These are phyloP conservation scores for Tenualosa ilisha DNA, from an alignment of 2,797 vertebrate species.

Conservation along the genomic window DNA sequence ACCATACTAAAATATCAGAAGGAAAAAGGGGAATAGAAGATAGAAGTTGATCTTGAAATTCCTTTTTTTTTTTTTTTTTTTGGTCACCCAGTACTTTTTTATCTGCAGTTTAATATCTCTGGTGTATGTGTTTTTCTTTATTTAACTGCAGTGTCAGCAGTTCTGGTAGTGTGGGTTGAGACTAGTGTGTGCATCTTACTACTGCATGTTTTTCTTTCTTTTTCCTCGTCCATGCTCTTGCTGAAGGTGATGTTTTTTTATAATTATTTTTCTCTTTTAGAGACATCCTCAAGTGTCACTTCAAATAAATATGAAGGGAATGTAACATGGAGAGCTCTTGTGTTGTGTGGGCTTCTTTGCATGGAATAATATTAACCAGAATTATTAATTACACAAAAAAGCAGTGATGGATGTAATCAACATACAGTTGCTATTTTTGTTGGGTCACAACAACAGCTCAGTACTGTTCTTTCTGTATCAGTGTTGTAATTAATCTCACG, in stretches of 20 bases:
- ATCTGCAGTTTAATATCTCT: neutral
- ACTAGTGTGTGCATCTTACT: neutral
- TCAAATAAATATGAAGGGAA: constrained; percentile 37
- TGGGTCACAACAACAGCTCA: too few relatives aligned
- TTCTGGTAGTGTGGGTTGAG: constrained; percentile 22
- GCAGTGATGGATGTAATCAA: too few relatives aligned
- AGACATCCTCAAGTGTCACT: constrained; percentile 22
- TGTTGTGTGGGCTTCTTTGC: neutral
- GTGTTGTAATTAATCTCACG: neutral
- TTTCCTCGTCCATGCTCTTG: constrained; percentile 15
- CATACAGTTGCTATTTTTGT: too few relatives aligned
- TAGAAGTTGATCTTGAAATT: neutral
- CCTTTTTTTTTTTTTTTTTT: neutral
- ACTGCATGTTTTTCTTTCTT: neutral
- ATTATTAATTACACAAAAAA: neutral
- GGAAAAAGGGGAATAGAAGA: neutral
- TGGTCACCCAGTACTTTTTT: neutral
- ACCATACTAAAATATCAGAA: too few relatives aligned
- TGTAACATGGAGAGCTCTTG: constrained; percentile 5
- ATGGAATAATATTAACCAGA: neutral
- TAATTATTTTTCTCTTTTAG: constrained; percentile 6
- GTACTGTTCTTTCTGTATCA: neutral
- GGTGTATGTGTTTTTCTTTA: neutral
- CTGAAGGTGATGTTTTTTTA: constrained; percentile 20
- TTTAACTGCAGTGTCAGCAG: neutral